Base-by-base conservation (phyloP, 2,888 invertebrate species). In the Nebria brevicollis region DNA sequence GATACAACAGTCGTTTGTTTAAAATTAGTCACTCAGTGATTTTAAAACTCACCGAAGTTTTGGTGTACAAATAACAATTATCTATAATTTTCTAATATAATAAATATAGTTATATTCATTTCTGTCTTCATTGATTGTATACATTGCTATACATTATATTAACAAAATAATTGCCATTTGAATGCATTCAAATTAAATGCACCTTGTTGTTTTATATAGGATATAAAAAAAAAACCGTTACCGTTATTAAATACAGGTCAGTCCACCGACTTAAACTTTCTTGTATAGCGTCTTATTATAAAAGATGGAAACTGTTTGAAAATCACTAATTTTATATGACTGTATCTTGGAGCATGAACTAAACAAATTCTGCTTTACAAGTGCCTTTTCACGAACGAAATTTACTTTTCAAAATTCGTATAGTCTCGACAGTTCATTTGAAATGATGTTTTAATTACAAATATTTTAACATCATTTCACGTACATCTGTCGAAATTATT, bases 11-110 rank as follows among this genome's bases (percentile, higher is more conserved):
- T 34, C 13, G 26, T 34, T 11, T 10, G 7, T 72, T 72, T 25
- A 72, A 70, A 11, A 11, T 54, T 54, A 54, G 54, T 54, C 54
- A 54, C 54, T 54, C 54, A 54, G 54, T 54, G 54, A 54, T 54
- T 54, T 54, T 54, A 72, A 26, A 72, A 72, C 26, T 68, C 26
- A 68, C 26, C 26, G 68, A 20, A 20, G 68, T 72, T 72, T 26
- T 72, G 25, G 26, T 72, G 34, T 54, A 54, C 64, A 75, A 15
- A 54, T 54, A 54, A 15, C 43, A 43, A 15, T 75, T 75, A 54
- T 25, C 10, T 15, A 15, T 64, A 75, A 54, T 54, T 54, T 54
- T 54, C 54, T 54, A 54, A 54, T 54, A 54, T 54, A 11, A 54
- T 54, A 54, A 54, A 11, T 7, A 54, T 54, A 54, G 54, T 54